Conservation (phyloP, 2,797 vertebrate genomes). For the Staurois parvus region DNA sequence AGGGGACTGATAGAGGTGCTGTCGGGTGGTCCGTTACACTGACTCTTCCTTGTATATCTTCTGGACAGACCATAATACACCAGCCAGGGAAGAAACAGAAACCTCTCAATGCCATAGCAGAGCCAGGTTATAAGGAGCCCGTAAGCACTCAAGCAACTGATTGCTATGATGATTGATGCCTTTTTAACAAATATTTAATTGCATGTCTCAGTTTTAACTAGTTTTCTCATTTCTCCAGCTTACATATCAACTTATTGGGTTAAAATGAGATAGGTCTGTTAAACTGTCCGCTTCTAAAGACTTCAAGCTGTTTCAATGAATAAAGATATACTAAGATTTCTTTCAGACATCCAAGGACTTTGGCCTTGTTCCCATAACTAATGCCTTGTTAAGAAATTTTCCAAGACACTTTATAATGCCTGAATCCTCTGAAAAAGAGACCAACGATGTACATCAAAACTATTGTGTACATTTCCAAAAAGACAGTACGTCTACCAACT, state of each 20-base stretch:
- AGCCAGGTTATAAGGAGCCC: no score
- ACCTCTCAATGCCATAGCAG: no score
- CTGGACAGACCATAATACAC: no score
- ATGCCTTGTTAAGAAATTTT: constrained; percentile 52
- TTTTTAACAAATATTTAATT: background rate
- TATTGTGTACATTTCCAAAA: background rate
- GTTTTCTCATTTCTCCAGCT: background rate
- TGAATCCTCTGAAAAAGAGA: constrained; percentile 34
- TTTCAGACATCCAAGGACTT: constrained; percentile 38
- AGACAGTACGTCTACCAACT: background rate
- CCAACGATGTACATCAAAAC: constrained; percentile 3
- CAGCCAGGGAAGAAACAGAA: no score
- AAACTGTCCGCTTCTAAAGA: constrained; percentile 34
- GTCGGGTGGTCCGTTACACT: no score
- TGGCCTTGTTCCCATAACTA: constrained; percentile 44
- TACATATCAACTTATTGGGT: constrained; percentile 2
- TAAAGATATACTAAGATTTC: constrained; percentile 42
- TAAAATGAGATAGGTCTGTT: constrained; percentile 19
- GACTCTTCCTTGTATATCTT: no score
- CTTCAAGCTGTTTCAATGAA: constrained; percentile 45
- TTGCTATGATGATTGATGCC: no score
- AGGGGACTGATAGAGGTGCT: no score
- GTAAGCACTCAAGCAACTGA: no score
- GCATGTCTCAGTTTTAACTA: background rate
- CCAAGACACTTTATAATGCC: constrained; percentile 27